Evolutionary conservation across 2,888 invertebrate genomes (phyloP).

Genomic region (Anodontia alba): DNA sequence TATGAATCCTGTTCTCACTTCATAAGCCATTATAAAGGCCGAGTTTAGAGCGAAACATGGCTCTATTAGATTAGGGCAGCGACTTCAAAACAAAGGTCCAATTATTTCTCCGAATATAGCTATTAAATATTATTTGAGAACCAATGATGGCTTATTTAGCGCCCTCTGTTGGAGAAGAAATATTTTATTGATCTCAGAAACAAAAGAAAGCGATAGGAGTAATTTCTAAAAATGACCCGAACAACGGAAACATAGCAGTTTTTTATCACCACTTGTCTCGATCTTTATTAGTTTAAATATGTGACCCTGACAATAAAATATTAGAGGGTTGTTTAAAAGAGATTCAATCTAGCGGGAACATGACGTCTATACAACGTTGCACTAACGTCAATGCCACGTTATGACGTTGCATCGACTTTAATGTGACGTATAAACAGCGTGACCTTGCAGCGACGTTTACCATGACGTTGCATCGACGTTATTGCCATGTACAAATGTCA

Average conservation of each 20-base stretch:
- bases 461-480: too few species aligned
- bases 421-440: too few species aligned
- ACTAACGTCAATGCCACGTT: too few species aligned
- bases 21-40: not conserved
- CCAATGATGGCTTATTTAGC: conserved; percentile 25
- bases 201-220: not conserved
- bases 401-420: too few species aligned
- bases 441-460: too few species aligned
- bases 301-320: too few species aligned
- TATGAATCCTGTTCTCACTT: not conserved
- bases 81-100: conserved; percentile 28
- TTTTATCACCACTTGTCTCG: not conserved
- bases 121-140: conserved; percentile 42
- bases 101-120: conserved; percentile 41
- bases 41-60: not conserved
- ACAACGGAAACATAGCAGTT: not conserved
- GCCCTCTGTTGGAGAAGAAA: conserved; percentile 18
- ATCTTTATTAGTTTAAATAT: too few species aligned
- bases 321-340: too few species aligned
- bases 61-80: conserved; percentile 28
- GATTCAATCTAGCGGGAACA: too few species aligned
- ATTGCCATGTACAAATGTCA: too few species aligned
- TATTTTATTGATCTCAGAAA: not conserved
- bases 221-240: not conserved
- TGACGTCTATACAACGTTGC: too few species aligned